Conservation (phyloP, 2,113 vertebrate species). For the Xyliphius kryptos region DNA sequence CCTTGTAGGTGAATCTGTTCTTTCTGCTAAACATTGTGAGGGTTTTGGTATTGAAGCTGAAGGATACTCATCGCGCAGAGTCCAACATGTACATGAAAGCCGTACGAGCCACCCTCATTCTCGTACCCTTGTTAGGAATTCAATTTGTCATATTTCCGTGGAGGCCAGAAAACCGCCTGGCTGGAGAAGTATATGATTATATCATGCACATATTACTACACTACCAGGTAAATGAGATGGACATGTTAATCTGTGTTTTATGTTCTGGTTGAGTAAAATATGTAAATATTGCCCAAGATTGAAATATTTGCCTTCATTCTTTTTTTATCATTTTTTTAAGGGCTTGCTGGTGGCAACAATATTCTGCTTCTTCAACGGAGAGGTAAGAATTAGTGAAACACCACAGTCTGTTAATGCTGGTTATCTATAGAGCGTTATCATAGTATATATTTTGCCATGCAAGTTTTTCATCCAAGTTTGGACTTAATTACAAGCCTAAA, state of each 20-base stretch:
- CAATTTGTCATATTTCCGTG: constrained; percentile 96
- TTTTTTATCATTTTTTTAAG: constrained; percentile 58
- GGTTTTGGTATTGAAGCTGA: constrained; percentile 88
- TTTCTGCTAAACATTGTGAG: constrained; percentile 94
- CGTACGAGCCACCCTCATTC: constrained; percentile 88
- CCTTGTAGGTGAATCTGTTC: constrained; percentile 88
- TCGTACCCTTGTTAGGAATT: constrained; percentile 91
- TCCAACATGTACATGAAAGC: constrained; percentile 98
- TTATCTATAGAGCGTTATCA: too few relatives aligned
- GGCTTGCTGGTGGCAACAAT: constrained; percentile 92
- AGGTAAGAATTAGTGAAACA: constrained; percentile 68
- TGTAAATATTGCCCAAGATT: too few relatives aligned
- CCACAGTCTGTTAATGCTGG: too few relatives aligned
- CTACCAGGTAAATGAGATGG: constrained; percentile 88
- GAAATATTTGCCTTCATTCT: too few relatives aligned
- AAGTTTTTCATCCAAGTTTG: too few relatives aligned
- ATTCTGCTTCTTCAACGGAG: constrained; percentile 97
- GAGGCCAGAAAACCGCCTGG: constrained; percentile 85
- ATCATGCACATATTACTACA: constrained; percentile 96
- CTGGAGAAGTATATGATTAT: constrained; percentile 90
- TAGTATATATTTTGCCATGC: background rate
- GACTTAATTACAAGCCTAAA: too few relatives aligned
- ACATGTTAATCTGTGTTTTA: too few relatives aligned
- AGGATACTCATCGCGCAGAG: constrained; percentile 83
- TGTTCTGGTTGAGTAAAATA: too few relatives aligned